These are phyloP conservation scores for Drosophila peninsularis DNA, from an alignment of 2,888 invertebrate species.

Conservation along the genomic window DNA sequence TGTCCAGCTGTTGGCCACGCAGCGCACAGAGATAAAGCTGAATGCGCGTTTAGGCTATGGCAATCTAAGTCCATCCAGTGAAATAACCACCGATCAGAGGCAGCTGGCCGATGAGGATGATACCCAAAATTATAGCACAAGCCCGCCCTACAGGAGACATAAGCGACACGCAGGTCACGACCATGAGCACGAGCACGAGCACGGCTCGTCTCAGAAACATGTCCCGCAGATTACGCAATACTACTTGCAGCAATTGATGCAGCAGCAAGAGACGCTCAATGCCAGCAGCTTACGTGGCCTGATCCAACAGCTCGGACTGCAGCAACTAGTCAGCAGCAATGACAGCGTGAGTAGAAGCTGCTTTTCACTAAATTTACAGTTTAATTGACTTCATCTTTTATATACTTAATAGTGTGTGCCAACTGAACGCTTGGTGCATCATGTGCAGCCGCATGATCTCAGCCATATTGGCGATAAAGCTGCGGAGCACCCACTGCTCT, in stretches of 20 bases:
- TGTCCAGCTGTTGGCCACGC: constrained; percentile 78
- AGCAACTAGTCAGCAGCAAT: constrained; percentile 84
- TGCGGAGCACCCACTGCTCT: constrained; percentile 27
- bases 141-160: constrained; percentile 71
- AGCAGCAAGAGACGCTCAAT: constrained; percentile 85
- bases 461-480: constrained; percentile 45
- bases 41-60: constrained; percentile 71
- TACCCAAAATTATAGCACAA: constrained; percentile 70
- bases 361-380: not conserved
- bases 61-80: constrained; percentile 72
- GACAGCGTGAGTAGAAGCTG: constrained; percentile 49
- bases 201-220: constrained; percentile 35
- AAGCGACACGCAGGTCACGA: constrained; percentile 79
- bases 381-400: not conserved
- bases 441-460: constrained; percentile 72
- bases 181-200: constrained; percentile 71
- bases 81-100: constrained; percentile 63
- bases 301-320: constrained; percentile 87
- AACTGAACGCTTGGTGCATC: constrained; percentile 69
- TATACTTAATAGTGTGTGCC: constrained; percentile 66
- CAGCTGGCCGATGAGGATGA: constrained; percentile 57
- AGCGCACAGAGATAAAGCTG: constrained; percentile 50
- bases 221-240: constrained; percentile 86
- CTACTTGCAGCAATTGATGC: constrained; percentile 89
- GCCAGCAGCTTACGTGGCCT: constrained; percentile 89